Conservation (phyloP, 2,113 vertebrate species). For the Diadophis punctatus region DNA sequence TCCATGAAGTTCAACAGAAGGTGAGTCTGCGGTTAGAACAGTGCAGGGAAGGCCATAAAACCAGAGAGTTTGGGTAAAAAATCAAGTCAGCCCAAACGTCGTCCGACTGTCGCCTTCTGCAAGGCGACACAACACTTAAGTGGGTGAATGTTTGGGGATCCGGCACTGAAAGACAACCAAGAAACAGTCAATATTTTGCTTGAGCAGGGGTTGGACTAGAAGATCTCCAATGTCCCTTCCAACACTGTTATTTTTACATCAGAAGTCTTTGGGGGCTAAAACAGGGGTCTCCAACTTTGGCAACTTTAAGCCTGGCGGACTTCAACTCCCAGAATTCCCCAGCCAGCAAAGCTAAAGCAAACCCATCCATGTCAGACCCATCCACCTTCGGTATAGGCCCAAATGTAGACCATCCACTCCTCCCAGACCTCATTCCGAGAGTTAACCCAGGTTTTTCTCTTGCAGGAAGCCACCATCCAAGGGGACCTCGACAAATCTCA, state of each 20-base stretch:
- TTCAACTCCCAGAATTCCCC: too few species aligned
- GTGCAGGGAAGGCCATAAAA: neutral
- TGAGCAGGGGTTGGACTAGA: neutral
- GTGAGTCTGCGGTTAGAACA: neutral
- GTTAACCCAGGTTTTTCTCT: neutral
- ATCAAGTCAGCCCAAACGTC: neutral
- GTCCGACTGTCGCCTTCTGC: neutral
- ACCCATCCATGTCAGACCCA: too few species aligned
- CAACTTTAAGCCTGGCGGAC: too few species aligned
- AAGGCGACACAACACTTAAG: neutral
- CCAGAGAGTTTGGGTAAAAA: neutral
- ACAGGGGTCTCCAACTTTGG: too few species aligned
- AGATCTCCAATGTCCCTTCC: neutral
- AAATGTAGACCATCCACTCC: too few species aligned
- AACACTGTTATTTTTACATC: too few species aligned
- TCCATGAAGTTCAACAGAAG: neutral
- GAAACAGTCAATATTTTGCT: neutral
- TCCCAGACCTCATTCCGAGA: too few species aligned
- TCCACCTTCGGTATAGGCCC: neutral
- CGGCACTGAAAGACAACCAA: neutral
- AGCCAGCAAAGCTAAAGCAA: too few species aligned
- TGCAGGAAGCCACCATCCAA: neutral
- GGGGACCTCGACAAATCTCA: neutral
- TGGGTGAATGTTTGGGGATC: neutral
- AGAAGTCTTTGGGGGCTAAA: neutral